Evolutionary conservation across 1,140 invertebrate genomes (phyloP).

Genomic region (Samia ricini): DNA sequence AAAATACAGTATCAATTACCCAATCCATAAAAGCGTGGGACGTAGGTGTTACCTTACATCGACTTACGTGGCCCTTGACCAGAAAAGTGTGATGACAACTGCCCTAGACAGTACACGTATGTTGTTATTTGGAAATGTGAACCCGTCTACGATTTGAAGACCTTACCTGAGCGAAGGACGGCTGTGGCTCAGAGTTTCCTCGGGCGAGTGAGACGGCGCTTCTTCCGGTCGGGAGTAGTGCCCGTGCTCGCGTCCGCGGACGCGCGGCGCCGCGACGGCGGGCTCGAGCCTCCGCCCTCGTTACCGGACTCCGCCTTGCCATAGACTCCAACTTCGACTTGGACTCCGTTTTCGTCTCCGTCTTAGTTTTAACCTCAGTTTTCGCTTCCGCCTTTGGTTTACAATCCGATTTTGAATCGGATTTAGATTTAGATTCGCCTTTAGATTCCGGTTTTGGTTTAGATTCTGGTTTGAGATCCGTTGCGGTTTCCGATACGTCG

Average conservation of each 20-base stretch:
- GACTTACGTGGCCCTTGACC: too few species aligned
- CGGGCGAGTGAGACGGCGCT: slow-evolving; percentile 62
- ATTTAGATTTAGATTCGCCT: slow-evolving; percentile 16
- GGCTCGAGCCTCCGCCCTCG: slow-evolving; percentile 28
- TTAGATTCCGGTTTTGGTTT: slow-evolving; percentile 17
- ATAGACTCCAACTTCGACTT: slow-evolving; percentile 10
- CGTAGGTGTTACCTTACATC: too few species aligned
- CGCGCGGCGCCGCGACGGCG: slow-evolving; percentile 45
- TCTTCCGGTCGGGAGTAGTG: slow-evolving; percentile 61
- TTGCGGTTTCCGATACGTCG: slow-evolving; percentile 12
- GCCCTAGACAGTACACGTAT: too few species aligned
- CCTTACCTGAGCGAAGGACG: neutral
- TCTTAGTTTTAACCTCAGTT: neutral
- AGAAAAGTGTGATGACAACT: too few species aligned
- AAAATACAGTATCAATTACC: too few species aligned
- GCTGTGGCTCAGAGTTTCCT: slow-evolving; percentile 50
- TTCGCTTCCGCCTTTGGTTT: slow-evolving; percentile 11
- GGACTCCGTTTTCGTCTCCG: neutral
- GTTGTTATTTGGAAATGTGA: neutral
- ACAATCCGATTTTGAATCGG: slow-evolving; percentile 12
- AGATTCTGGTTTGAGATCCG: slow-evolving; percentile 15
- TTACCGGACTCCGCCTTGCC: slow-evolving; percentile 24
- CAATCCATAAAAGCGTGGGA: too few species aligned
- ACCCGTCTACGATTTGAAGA: neutral
- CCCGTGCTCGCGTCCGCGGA: slow-evolving; percentile 34